Percentiles rank a stretch among this genome's conserved stretches.
These are phyloP conservation scores for Micropterix aruncella DNA, from an alignment of 2,888 invertebrate species.

Conservation along the genomic window DNA sequence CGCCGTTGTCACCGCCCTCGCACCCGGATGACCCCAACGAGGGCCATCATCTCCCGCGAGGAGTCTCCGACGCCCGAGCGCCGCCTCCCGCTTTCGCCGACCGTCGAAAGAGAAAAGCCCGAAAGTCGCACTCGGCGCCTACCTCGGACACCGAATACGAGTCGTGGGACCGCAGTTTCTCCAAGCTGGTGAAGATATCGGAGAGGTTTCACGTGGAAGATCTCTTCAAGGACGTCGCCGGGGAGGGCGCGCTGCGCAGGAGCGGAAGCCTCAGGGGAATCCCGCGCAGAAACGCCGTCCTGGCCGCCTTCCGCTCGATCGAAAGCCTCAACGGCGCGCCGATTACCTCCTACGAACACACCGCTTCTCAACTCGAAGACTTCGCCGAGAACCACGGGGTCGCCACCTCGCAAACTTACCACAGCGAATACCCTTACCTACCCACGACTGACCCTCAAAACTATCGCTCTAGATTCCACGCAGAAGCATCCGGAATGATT, in stretches of 20 bases:
- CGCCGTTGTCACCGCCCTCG: too few relatives aligned
- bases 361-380: conserved; percentile 23
- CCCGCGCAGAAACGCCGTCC: conserved; percentile 37
- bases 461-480: conserved; percentile 30
- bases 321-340: conserved; percentile 27
- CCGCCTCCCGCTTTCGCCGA: too few relatives aligned
- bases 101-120: conserved; percentile 6
- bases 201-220: conserved; percentile 38
- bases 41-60: too few relatives aligned
- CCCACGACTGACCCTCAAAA: conserved; percentile 35
- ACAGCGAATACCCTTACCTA: conserved; percentile 34
- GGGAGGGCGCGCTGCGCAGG: conserved; percentile 30
- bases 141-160: conserved; percentile 11
- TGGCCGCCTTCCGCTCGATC: conserved; percentile 37
- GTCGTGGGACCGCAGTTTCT: conserved; percentile 4
- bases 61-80: too few relatives aligned
- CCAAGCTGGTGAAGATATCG: conserved; percentile 31
- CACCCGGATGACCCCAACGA: too few relatives aligned
- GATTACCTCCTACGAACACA: conserved; percentile 28
- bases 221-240: conserved; percentile 30
- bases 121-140: conserved; percentile 10
- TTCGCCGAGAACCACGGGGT: conserved; percentile 24
- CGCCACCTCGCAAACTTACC: conserved; percentile 30
- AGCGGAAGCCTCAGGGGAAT: conserved; percentile 38
- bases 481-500: conserved; percentile 31